Conservation (phyloP, 2,113 vertebrate genomes). For the Phoxinus phoxinus region DNA sequence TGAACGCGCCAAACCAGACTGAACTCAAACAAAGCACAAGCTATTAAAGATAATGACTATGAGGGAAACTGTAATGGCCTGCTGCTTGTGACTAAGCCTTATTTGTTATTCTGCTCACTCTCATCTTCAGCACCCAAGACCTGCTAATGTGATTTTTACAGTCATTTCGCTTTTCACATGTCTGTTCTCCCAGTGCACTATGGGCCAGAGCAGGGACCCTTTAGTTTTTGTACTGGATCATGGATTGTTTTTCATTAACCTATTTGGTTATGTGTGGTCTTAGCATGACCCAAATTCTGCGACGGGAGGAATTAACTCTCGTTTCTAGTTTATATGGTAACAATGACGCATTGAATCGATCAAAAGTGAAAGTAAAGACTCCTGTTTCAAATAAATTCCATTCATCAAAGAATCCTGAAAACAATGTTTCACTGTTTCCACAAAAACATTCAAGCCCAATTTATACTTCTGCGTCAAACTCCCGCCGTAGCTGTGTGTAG, state of each 20-base stretch:
- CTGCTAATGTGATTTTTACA: constrained; percentile 11
- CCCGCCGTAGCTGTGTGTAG: no score
- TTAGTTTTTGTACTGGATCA: constrained; percentile 19
- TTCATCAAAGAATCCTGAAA: not conserved
- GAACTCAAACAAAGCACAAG: constrained; percentile 16
- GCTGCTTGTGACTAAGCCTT: constrained; percentile 41
- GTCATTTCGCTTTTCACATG: not conserved
- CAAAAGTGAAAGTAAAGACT: not conserved
- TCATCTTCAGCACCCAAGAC: constrained; percentile 36
- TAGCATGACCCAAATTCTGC: not conserved
- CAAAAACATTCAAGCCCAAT: no score
- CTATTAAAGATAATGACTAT: constrained; percentile 34
- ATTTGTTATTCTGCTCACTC: constrained; percentile 62
- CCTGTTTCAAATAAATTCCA: not conserved
- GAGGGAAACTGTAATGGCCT: constrained; percentile 21
- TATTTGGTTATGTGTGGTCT: constrained; percentile 27
- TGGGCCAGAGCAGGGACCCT: not conserved
- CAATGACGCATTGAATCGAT: not conserved
- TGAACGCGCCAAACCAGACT: not conserved
- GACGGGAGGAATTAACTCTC: not conserved
- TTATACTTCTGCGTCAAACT: no score
- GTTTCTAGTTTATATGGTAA: not conserved
- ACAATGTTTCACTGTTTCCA: not conserved
- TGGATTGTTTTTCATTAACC: constrained; percentile 27
- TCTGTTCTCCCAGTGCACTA: constrained; percentile 13